These are phyloP conservation scores for Drosophila subobscura DNA, from an alignment of 1,140 invertebrate genomes.

Conservation along the genomic window DNA sequence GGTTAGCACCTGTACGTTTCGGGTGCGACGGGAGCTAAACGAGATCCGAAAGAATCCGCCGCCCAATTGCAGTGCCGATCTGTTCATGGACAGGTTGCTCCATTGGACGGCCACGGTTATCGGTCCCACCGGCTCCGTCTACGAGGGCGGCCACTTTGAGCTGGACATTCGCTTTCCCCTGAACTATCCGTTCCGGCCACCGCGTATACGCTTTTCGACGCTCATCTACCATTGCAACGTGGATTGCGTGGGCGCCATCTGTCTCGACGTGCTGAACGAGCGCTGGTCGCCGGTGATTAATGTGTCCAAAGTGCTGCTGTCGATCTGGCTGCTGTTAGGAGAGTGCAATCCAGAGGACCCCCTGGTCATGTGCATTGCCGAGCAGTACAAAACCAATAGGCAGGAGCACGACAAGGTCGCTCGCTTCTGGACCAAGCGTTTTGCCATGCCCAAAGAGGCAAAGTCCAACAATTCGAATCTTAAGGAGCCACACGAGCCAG, in stretches of 20 bases:
- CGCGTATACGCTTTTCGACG: conserved; percentile 89
- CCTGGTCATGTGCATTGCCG: conserved; percentile 56
- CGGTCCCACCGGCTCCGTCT: conserved; percentile 50
- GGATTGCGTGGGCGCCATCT: conserved; percentile 61
- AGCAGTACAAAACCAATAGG: conserved; percentile 64
- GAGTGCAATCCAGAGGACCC: conserved; percentile 73
- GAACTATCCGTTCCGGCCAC: conserved; percentile 85
- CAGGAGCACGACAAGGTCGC: conserved; percentile 62
- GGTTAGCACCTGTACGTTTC: conserved; percentile 7
- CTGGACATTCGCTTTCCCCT: conserved; percentile 60
- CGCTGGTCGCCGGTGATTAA: conserved; percentile 70
- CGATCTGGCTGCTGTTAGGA: conserved; percentile 59
- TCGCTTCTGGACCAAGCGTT: conserved; percentile 55
- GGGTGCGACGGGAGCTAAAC: conserved; percentile 44
- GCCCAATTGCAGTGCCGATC: conserved; percentile 54
- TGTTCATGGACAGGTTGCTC: conserved; percentile 33
- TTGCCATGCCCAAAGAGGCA: conserved; percentile 31
- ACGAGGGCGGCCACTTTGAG: conserved; percentile 59
- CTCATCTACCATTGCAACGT: conserved; percentile 88
- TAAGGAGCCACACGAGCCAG: neutral
- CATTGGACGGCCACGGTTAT: conserved; percentile 49
- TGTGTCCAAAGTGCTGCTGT: conserved; percentile 60
- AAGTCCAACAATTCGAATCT: neutral
- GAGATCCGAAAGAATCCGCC: conserved; percentile 57
- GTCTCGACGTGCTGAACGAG: conserved; percentile 59